Percentiles rank a stretch among this genome's conserved stretches.
Conservation (phyloP, 2,113 vertebrate genomes). For the Argyrosomus japonicus region DNA sequence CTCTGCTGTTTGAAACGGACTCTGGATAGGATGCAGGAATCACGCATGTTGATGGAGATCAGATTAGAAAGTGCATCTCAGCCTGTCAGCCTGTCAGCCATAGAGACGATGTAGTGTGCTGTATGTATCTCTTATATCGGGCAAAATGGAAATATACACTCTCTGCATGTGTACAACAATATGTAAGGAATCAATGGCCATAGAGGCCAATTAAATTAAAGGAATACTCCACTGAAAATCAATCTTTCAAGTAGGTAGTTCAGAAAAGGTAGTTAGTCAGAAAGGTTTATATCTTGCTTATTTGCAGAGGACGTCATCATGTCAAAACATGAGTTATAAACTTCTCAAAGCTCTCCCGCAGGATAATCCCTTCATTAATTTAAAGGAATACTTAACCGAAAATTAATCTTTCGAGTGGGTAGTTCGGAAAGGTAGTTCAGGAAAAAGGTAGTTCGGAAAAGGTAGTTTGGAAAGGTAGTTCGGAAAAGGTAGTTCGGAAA, state of each 20-base stretch:
- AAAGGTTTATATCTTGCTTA: too few species aligned
- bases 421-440: background rate
- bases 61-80: constrained; percentile 49
- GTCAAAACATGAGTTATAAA: too few species aligned
- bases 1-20: constrained; percentile 42
- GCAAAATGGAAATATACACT: background rate
- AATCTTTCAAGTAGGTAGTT: background rate
- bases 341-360: too few species aligned
- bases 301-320: too few species aligned
- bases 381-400: background rate
- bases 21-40: constrained; percentile 10
- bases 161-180: background rate
- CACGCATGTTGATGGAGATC: constrained; percentile 49
- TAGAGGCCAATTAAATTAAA: background rate
- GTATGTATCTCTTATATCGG: background rate
- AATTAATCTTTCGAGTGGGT: background rate
- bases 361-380: background rate
- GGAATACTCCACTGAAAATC: background rate
- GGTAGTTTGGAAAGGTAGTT: too few species aligned
- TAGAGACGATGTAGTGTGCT: constrained; percentile 14
- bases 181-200: background rate
- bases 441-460: too few species aligned
- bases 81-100: constrained; percentile 51
- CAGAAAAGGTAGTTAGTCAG: too few species aligned
- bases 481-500: too few species aligned